Evolutionary conservation across 1,140 invertebrate genomes (phyloP).

Genomic region (Caenorhabditis elegans): DNA sequence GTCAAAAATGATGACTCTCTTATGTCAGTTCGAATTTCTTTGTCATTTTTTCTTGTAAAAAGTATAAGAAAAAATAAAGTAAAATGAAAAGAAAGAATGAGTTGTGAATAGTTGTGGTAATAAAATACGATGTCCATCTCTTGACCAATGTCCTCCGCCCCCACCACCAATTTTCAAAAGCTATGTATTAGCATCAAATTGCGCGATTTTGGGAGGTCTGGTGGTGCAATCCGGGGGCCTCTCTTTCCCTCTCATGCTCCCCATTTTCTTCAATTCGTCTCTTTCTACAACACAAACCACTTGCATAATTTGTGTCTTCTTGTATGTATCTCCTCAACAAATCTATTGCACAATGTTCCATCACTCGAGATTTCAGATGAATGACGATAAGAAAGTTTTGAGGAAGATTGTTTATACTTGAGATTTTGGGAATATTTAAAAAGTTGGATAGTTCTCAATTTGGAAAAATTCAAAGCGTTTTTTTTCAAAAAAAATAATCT

Average conservation of each 20-base stretch:
- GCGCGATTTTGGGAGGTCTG: not conserved
- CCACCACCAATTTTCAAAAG: not conserved
- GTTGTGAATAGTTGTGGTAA: not conserved
- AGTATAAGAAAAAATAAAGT: not conserved
- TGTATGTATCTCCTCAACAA: slow-evolving; percentile 18
- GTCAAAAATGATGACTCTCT: not conserved
- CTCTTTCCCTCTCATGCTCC: not conserved
- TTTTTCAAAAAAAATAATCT: too few species aligned
- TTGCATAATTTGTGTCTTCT: slow-evolving; percentile 26
- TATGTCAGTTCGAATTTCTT: not conserved
- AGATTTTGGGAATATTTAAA: too few species aligned
- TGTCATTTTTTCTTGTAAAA: not conserved
- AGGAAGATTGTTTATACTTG: not conserved
- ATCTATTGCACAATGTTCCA: slow-evolving; percentile 31
- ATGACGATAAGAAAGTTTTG: slow-evolving; percentile 20
- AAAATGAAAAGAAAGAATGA: not conserved
- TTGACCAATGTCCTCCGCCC: not conserved
- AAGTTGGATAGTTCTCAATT: too few species aligned
- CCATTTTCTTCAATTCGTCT: not conserved
- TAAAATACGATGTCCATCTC: slow-evolving; percentile 9
- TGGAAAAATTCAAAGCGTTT: too few species aligned
- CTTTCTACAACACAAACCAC: slow-evolving; percentile 5
- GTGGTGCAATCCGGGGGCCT: not conserved
- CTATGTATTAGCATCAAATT: slow-evolving; percentile 31
- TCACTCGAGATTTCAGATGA: not conserved